Percentiles rank a stretch among this genome's conserved stretches.
Conservation (phyloP, 2,888 invertebrate species). For the Microctonus aethiopoides region DNA sequence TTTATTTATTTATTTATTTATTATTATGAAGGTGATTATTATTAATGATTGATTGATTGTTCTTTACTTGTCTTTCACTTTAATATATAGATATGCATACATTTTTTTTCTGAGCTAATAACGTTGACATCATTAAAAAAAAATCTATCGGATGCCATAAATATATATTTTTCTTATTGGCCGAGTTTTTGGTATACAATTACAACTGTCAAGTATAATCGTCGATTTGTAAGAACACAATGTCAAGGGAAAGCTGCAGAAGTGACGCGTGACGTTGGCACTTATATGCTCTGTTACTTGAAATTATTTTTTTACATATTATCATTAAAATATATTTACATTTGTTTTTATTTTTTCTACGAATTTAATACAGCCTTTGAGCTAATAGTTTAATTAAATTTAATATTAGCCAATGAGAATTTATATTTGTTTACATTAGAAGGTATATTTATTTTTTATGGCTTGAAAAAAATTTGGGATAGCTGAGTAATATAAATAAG, state of each 20-base stretch:
- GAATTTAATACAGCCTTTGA: too few relatives aligned
- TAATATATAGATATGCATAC: neutral
- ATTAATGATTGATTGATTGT: neutral
- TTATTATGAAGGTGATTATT: neutral
- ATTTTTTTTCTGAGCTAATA: neutral
- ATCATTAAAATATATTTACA: neutral
- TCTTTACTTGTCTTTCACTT: slow-evolving; percentile 6
- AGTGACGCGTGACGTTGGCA: slow-evolving; percentile 14
- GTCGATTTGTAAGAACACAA: slow-evolving; percentile 24
- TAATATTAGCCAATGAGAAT: too few relatives aligned
- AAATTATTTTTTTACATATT: neutral
- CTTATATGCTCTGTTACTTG: slow-evolving; percentile 23
- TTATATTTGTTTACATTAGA: too few relatives aligned
- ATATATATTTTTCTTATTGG: slow-evolving; percentile 31
- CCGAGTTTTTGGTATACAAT: slow-evolving; percentile 38
- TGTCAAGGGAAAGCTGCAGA: slow-evolving; percentile 47
- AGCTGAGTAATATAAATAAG: too few relatives aligned
- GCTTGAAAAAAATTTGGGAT: too few relatives aligned
- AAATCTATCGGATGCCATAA: neutral
- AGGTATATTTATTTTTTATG: too few relatives aligned
- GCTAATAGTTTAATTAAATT: too few relatives aligned
- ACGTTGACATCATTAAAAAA: neutral
- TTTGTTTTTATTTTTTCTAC: too few relatives aligned
- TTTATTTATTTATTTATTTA: neutral
- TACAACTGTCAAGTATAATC: slow-evolving; percentile 14